Evolutionary conservation across 1,140 invertebrate species (phyloP), one percentile per base, ranked within the genome.

Genomic region (Meloidogyne chitwoodi): DNA sequence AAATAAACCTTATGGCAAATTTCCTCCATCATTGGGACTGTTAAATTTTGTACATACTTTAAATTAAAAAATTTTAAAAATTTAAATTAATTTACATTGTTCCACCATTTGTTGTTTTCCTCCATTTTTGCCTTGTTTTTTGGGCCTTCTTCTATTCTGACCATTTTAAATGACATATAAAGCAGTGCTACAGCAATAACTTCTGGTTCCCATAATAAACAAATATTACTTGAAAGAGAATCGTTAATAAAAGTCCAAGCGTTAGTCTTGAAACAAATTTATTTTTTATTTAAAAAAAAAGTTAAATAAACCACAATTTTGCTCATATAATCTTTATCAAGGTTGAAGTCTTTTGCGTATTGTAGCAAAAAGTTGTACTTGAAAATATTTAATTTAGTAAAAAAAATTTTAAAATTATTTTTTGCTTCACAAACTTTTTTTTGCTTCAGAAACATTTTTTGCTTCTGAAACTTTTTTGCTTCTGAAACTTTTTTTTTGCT

Each of bases 191-290:
- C 83, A n/a, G 84, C 85, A 56, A 85, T 84, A 19, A 85, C 78
- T 89, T 99, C 96, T 11, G 96, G 95, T 88, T 99, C 96, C 95
- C 96, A 99, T 89, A 98, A 95, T 2, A 99, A 90, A 80, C 93
- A 95, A 24, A 99, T 89, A 8, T 95, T 98, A 16, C 96, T 99
- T 86, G 94, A 97, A 66, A 97, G 90, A 88, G 94, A 95, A 87
- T 99, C 97, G 89, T 99, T 99, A 0, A 98, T 94, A 89, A 99
- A 99, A 29, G 95, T 98, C 96, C 96, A 99, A 2, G 96, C 95
- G 94, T 96, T 98, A 89, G 99, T 96, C 8, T 41, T 41, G 2
- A 41, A 16, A 34, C 0, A 92, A 98, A 12, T 41, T 11, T 41
- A 11, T 41, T 41, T 41, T 41, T 41, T 10, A 12, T 11, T 6